Conservation (phyloP, 1,140 invertebrate species). For the Cecropterus lyciades region DNA sequence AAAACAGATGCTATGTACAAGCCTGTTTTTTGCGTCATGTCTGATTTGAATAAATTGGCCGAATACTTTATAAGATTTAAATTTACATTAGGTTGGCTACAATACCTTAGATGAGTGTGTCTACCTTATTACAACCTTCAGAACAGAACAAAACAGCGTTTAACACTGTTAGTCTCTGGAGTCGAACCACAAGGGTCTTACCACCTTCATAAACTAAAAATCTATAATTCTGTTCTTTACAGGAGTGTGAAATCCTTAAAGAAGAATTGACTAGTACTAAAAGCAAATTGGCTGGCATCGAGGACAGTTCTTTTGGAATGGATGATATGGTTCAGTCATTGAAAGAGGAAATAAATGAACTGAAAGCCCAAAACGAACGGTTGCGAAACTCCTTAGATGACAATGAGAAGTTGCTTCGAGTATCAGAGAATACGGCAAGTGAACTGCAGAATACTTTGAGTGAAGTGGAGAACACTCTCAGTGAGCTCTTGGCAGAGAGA, state of each 20-base stretch:
- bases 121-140: too few species aligned
- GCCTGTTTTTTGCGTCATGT: too few species aligned
- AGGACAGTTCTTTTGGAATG: conserved; percentile 89
- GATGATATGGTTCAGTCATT: conserved; percentile 88
- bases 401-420: conserved; percentile 75
- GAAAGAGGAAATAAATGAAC: conserved; percentile 85
- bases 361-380: conserved; percentile 74
- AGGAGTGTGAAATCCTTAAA: conserved; percentile 88
- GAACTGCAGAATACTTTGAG: conserved; percentile 75
- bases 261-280: conserved; percentile 86
- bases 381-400: conserved; percentile 74
- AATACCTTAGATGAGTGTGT: too few species aligned
- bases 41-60: too few species aligned
- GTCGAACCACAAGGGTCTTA: too few species aligned
- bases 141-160: too few species aligned
- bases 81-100: too few species aligned
- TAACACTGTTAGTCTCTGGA: too few species aligned
- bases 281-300: conserved; percentile 86
- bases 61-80: too few species aligned
- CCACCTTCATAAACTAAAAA: too few species aligned
- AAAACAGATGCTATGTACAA: too few species aligned
- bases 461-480: conserved; percentile 78
- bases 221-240: conserved; percentile 31
- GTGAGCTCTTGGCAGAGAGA: conserved; percentile 75
- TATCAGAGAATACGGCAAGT: conserved; percentile 76